These are phyloP conservation scores for Lithophane ornitopus DNA, from an alignment of 2,888 invertebrate genomes.

Conservation along the genomic window DNA sequence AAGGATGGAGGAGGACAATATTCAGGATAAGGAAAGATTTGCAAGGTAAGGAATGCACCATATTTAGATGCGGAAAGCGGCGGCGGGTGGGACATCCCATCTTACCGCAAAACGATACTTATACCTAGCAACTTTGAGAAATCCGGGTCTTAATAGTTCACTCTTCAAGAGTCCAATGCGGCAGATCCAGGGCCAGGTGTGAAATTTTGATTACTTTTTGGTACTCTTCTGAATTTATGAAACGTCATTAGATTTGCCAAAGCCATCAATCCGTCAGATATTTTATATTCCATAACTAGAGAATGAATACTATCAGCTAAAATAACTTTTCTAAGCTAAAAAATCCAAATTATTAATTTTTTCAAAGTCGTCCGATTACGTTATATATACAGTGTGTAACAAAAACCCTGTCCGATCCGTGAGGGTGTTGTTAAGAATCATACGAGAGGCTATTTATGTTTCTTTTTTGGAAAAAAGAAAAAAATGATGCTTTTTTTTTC, in stretches of 20 bases:
- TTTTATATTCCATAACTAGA: neutral
- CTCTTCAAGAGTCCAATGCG: neutral
- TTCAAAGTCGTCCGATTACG: neutral
- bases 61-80: neutral
- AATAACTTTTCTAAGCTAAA: no score
- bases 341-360: no score
- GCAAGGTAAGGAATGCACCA: constrained; percentile 92
- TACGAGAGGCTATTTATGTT: no score
- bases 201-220: neutral
- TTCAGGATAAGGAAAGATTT: constrained; percentile 99
- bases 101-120: neutral
- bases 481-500: no score
- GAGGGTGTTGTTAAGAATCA: no score
- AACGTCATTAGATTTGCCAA: neutral
- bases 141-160: neutral
- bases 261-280: neutral
- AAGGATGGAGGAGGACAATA: constrained; percentile 98
- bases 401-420: no score
- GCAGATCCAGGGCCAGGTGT: neutral
- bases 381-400: no score
- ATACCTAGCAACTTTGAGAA: neutral
- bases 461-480: no score
- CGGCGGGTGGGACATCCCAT: neutral
- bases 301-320: neutral
- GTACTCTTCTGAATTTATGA: neutral